Percentiles rank a stretch among this genome's conserved stretches.
These are phyloP conservation scores for Melanocharis versteri DNA, from an alignment of 2,113 vertebrate genomes.

Conservation along the genomic window DNA sequence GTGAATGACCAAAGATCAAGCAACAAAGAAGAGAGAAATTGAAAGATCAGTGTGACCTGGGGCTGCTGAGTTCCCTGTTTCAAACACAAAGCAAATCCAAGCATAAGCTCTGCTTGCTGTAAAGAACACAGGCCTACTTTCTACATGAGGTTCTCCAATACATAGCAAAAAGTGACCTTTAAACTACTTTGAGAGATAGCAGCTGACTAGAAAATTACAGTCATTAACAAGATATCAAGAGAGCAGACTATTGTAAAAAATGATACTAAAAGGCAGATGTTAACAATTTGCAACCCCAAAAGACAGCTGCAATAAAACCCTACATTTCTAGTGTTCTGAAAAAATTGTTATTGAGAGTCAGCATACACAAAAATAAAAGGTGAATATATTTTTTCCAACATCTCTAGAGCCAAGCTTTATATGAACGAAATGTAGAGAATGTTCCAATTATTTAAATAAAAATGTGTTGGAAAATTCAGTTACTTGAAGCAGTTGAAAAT, in stretches of 20 bases:
- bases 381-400: not conserved
- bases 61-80: not conserved
- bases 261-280: constrained; percentile 76
- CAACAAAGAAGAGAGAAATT: not conserved
- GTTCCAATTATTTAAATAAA: not conserved
- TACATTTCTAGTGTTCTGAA: constrained; percentile 54
- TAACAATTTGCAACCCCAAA: constrained; percentile 75
- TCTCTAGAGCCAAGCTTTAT: not conserved
- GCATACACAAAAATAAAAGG: not conserved
- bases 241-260: constrained; percentile 74
- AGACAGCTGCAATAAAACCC: constrained; percentile 70
- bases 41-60: not conserved
- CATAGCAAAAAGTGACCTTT: constrained; percentile 74
- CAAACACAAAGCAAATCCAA: constrained; percentile 34
- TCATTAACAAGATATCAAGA: constrained; percentile 76
- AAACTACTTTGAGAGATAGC: constrained; percentile 80
- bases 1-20: not conserved
- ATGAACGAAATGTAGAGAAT: not conserved
- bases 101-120: constrained; percentile 14
- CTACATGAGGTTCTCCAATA: constrained; percentile 29
- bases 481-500: not conserved
- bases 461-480: not conserved
- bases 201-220: constrained; percentile 80
- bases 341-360: constrained; percentile 33
- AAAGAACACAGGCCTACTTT: constrained; percentile 49